A percentile compares a stretch with the other conserved stretches of the same genome.
phyloP scores from a whole-genome alignment of 1,140 invertebrate genomes.

The Nephotettix cincticeps region DNA sequence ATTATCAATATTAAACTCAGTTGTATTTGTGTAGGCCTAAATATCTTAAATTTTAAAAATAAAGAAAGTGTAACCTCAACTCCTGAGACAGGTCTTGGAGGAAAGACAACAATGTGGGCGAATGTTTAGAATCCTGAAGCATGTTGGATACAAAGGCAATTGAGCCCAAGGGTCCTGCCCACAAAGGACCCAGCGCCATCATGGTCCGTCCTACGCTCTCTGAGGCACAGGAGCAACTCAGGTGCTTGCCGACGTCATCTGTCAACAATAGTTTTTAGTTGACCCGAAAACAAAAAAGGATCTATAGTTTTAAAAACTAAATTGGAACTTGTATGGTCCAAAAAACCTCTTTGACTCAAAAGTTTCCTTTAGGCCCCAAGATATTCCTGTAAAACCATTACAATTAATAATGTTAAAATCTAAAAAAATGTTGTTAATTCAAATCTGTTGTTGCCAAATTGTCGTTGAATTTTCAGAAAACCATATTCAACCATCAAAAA shows the following conservation, averaged over 20 bases:
- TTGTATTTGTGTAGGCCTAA: too few relatives aligned
- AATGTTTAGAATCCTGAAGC: neutral
- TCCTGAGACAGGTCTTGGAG: neutral
- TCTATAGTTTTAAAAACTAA: slow-evolving; percentile 7
- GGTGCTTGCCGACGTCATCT: neutral
- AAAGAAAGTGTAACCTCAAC: too few relatives aligned
- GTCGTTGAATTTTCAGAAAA: too few relatives aligned
- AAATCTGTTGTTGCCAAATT: too few relatives aligned
- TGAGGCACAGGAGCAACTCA: neutral
- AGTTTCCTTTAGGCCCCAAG: neutral
- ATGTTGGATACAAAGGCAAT: neutral
- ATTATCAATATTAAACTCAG: too few relatives aligned
- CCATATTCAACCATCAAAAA: too few relatives aligned
- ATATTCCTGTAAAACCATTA: too few relatives aligned
- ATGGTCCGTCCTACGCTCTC: neutral
- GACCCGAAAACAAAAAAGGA: neutral
- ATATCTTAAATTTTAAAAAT: too few relatives aligned
- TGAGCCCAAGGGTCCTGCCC: neutral
- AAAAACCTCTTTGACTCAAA: slow-evolving; percentile 2
- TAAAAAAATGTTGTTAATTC: too few relatives aligned
- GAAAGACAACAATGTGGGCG: neutral
- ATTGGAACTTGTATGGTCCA: neutral
- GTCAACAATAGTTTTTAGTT: neutral
- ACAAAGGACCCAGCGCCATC: neutral
- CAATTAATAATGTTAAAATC: too few relatives aligned